A percentile compares a stretch with the other conserved stretches of the same genome.
Conservation (phyloP, 2,113 vertebrate species). For the Gadus chalcogrammus region DNA sequence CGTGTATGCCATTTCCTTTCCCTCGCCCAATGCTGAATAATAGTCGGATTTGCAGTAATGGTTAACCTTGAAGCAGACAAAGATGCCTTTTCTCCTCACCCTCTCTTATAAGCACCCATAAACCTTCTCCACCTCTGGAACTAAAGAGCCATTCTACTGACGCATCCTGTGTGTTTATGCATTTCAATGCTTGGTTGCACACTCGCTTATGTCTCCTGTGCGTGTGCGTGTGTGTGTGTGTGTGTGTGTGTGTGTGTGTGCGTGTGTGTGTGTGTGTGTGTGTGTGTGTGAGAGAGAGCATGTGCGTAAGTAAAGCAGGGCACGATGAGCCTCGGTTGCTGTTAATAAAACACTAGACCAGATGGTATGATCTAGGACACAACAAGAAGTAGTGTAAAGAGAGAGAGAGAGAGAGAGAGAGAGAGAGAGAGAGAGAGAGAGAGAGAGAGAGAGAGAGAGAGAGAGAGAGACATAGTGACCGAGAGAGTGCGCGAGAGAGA, state of each 20-base stretch:
- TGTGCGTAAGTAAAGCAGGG: slow-evolving; percentile 45
- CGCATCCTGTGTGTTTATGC: too few relatives aligned
- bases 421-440: slow-evolving; percentile 2
- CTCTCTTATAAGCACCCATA: too few relatives aligned
- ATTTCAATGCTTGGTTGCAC: not conserved
- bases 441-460: not conserved
- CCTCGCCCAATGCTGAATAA: too few relatives aligned
- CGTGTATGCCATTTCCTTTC: too few relatives aligned
- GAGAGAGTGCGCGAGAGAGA: not conserved
- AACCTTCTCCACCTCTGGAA: too few relatives aligned
- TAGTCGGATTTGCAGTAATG: too few relatives aligned
- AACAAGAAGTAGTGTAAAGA: slow-evolving; percentile 6
- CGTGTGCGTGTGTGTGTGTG: slow-evolving; percentile 4
- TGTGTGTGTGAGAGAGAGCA: slow-evolving; percentile 4
- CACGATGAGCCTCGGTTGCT: slow-evolving; percentile 39
- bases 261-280: slow-evolving; percentile 5
- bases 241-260: slow-evolving; percentile 9
- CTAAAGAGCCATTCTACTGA: too few relatives aligned
- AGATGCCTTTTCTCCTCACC: too few relatives aligned
- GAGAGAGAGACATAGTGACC: not conserved
- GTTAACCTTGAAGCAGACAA: too few relatives aligned
- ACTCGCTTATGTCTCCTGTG: not conserved
- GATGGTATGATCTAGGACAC: slow-evolving; percentile 49
- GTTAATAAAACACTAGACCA: slow-evolving; percentile 48
- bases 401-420: not conserved